Conservation (phyloP, 2,113 vertebrate species). For the Carassius carassius region DNA sequence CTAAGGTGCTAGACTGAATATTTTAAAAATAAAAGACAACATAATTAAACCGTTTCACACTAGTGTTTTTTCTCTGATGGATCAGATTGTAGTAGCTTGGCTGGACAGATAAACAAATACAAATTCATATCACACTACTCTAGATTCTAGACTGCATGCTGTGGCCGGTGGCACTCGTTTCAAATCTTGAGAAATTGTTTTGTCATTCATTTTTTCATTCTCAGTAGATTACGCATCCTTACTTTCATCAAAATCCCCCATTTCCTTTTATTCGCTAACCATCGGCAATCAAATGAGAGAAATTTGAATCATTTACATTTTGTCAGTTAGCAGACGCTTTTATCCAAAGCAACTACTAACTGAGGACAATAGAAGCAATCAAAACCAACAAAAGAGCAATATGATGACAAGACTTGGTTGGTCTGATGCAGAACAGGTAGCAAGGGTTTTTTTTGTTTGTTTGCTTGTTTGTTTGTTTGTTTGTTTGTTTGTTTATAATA, state of each 20-base stretch:
- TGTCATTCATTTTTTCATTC: slow-evolving; percentile 1
- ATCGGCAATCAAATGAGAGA: neutral
- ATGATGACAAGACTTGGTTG: too few species aligned
- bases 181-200: neutral
- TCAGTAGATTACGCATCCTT: neutral
- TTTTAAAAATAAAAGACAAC: slow-evolving; percentile 14
- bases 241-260: neutral
- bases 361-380: too few species aligned
- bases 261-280: neutral
- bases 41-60: slow-evolving; percentile 27
- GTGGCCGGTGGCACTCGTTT: neutral
- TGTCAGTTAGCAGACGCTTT: too few species aligned
- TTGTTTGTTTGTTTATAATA: too few species aligned
- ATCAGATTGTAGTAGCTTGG: neutral
- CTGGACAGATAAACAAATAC: slow-evolving; percentile 1
- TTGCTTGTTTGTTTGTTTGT: too few species aligned
- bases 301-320: neutral
- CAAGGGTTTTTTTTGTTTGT: too few species aligned
- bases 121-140: neutral
- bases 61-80: slow-evolving; percentile 20
- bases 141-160: neutral
- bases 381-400: too few species aligned
- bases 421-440: too few species aligned
- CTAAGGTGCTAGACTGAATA: slow-evolving; percentile 38
- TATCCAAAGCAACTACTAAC: too few species aligned